phyloP scores from a whole-genome alignment of 2,113 vertebrate species.

The Centropristis striata region DNA sequence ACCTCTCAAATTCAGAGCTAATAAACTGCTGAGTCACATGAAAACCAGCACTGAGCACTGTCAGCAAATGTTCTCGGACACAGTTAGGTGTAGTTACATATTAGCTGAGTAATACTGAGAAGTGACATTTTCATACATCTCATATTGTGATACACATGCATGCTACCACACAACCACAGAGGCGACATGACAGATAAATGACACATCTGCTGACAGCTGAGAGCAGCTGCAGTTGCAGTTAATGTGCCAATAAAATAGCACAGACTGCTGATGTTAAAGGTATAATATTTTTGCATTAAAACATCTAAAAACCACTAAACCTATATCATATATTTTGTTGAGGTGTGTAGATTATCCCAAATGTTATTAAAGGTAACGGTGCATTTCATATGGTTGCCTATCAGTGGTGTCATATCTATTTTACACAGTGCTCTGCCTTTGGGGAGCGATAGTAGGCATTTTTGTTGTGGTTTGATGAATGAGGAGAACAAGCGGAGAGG shows the following conservation, averaged over 20 bases:
- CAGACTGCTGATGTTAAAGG: not conserved
- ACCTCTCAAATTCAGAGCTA: not conserved
- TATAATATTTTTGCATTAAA: no score
- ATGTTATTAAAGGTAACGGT: no score
- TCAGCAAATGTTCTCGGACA: not conserved
- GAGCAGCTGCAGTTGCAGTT: slow-evolving; percentile 10
- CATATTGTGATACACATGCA: not conserved
- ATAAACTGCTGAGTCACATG: not conserved
- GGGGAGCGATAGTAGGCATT: no score
- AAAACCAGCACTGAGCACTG: not conserved
- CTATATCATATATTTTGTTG: no score
- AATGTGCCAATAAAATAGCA: slow-evolving; percentile 20
- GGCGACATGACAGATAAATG: not conserved
- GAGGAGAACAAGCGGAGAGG: no score
- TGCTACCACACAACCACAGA: not conserved
- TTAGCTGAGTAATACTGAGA: not conserved
- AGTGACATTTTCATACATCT: not conserved
- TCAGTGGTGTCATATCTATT: no score
- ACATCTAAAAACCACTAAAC: no score
- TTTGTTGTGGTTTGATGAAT: no score
- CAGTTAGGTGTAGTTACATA: not conserved
- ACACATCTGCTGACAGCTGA: slow-evolving; percentile 17
- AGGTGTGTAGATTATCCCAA: no score
- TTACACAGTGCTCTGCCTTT: no score
- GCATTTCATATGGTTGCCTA: no score